phyloP scores from a whole-genome alignment of 2,113 vertebrate genomes.

The Marmota flaviventris region DNA sequence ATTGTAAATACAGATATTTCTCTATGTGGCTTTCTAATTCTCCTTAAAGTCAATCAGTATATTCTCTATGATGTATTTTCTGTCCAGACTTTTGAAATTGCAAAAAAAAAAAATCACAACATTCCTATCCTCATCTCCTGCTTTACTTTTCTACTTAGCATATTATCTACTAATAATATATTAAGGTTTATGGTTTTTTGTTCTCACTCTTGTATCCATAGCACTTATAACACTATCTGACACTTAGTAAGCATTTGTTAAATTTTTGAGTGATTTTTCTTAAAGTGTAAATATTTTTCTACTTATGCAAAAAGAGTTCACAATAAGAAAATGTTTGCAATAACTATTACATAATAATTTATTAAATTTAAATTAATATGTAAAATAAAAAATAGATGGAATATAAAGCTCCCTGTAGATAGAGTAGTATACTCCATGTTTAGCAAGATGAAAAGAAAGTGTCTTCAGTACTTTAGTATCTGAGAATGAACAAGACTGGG shows the following conservation, averaged over 20 bases:
- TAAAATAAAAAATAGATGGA: neutral
- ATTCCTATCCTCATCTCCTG: neutral
- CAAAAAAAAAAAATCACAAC: neutral
- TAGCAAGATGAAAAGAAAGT: constrained; percentile 11
- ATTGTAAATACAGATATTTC: neutral
- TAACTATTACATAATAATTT: constrained; percentile 19
- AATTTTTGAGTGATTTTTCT: constrained; percentile 2
- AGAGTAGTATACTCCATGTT: neutral
- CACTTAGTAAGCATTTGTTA: constrained; percentile 9
- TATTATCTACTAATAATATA: constrained; percentile 27
- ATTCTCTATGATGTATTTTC: neutral
- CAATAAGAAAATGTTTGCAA: constrained; percentile 30
- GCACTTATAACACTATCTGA: constrained; percentile 21
- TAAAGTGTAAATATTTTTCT: constrained; percentile 24
- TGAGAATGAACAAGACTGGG: neutral
- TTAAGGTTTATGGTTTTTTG: neutral
- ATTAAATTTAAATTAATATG: constrained; percentile 21
- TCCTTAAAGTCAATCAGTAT: constrained; percentile 7
- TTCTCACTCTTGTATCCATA: neutral
- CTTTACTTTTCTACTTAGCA: neutral
- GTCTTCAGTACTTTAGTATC: neutral
- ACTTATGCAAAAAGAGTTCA: neutral
- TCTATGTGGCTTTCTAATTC: neutral
- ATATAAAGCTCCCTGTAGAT: neutral
- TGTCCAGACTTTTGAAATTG: neutral